Evolutionary conservation across 1,140 invertebrate genomes (phyloP).

Genomic region (Brachionus angularis): DNA sequence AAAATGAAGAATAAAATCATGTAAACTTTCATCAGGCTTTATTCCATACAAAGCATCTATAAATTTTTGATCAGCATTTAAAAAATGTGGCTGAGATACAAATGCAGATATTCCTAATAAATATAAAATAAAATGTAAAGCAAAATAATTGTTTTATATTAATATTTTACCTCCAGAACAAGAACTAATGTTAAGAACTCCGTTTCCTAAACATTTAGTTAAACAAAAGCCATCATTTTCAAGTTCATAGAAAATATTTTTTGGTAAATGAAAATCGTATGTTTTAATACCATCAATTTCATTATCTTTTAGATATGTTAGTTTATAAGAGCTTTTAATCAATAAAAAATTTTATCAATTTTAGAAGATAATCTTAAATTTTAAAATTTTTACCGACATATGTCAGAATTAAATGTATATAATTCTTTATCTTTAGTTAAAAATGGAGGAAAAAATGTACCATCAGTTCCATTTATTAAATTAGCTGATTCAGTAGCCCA

Average conservation of each 20-base stretch:
- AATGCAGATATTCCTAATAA: background rate
- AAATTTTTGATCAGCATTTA: conserved; percentile 39
- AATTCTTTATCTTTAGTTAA: background rate
- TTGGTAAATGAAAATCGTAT: conserved; percentile 41
- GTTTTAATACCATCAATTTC: background rate
- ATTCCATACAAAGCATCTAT: background rate
- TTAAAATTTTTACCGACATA: conserved; percentile 25
- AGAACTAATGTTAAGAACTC: conserved; percentile 26
- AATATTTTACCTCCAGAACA: conserved; percentile 24
- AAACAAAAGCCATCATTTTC: conserved; percentile 38
- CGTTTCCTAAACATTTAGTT: conserved; percentile 27
- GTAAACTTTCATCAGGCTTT: background rate
- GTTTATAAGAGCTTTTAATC: conserved; percentile 21
- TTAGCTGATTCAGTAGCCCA: background rate
- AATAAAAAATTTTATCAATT: background rate
- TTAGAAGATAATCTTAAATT: background rate
- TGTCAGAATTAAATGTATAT: conserved; percentile 31
- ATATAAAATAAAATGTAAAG: background rate
- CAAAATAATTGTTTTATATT: no score
- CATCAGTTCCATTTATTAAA: conserved; percentile 42
- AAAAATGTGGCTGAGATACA: conserved; percentile 40
- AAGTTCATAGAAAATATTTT: background rate
- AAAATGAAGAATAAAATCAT: conserved; percentile 38
- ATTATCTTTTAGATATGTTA: conserved; percentile 26
- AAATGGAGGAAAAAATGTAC: conserved; percentile 42